Conservation (phyloP, 2,888 invertebrate genomes). For the Operophtera brumata region DNA sequence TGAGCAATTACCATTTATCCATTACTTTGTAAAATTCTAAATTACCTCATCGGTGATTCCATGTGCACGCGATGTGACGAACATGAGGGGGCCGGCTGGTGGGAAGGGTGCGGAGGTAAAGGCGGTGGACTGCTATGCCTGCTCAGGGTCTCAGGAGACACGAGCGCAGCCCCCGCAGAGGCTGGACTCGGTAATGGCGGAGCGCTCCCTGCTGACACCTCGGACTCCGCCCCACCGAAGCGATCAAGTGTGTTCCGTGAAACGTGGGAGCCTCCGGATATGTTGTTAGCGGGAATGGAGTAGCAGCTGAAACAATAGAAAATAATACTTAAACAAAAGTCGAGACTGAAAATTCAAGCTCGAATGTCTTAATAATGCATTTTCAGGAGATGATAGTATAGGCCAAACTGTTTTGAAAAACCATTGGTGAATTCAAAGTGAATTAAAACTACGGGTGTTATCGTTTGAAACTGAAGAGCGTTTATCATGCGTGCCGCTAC, state of each 20-base stretch:
- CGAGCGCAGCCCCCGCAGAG: constrained; percentile 86
- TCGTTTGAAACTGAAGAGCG: no score
- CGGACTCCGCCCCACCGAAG: constrained; percentile 65
- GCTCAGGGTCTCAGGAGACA: constrained; percentile 87
- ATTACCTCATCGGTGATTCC: constrained; percentile 79
- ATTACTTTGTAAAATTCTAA: neutral
- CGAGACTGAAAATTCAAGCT: neutral
- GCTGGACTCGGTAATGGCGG: constrained; percentile 87
- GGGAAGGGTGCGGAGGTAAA: constrained; percentile 78
- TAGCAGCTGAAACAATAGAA: constrained; percentile 75
- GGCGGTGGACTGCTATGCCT: constrained; percentile 82
- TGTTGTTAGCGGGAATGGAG: constrained; percentile 82
- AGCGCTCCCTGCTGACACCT: constrained; percentile 74
- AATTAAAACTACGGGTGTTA: no score
- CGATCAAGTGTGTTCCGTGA: constrained; percentile 69
- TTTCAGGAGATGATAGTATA: no score
- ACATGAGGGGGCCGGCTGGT: constrained; percentile 73
- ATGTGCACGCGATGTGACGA: constrained; percentile 79
- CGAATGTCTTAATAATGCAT: neutral
- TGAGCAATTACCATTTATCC: no score
- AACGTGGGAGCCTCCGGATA: constrained; percentile 82
- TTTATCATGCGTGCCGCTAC: no score
- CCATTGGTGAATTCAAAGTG: no score
- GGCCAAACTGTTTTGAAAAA: no score
- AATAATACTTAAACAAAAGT: neutral